Evolutionary conservation across 2,888 invertebrate species (phyloP), one percentile per base, ranked within the genome.

Genomic region (Euspilapteryx auroguttella): DNA sequence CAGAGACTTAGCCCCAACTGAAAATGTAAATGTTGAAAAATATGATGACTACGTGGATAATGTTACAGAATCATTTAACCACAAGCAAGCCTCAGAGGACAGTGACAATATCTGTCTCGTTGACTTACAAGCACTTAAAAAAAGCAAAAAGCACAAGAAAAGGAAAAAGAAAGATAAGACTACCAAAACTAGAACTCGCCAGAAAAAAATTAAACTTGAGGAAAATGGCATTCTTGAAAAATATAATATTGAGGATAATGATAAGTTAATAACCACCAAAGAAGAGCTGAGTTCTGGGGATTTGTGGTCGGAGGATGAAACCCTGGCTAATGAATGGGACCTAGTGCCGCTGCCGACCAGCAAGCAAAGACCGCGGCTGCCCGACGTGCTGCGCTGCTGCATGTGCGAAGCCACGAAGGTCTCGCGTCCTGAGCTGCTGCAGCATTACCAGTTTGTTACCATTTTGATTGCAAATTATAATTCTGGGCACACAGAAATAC

Each of bases 381-480:
- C 21, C 1, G 51, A 52, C 3, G 12, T 38, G 8, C 59, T 45
- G 33, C 44, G 56, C 32, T 77, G 76, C 36, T 77, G 76, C 30
- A 56, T 71, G 12, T 77, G 76, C 36, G 55, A 66, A 29, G 37
- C 39, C 10, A 55, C 55, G 36, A 62, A 49, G 30, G 49, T 34
- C 26, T 49, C 39, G 2, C 46, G 48, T 23, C 39, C 25, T 2
- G 57, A 59, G 6, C 57, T 73, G 43, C 32, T 75, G 12, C 44
- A 54, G 21, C 76, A 77, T 44, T 77, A 76, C 38, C 66, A 55
- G 76, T 76, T 42, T 34, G 42, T 22, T 7, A 7, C 12, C 12
- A 11, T 5, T 20, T 7, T 21, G n/a, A 11, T 24, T 24, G 5
- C 4, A 11, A n/a, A 24, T 6, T 17, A 6, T 15, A 12, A 10